Evolutionary conservation across 2,113 vertebrate genomes (phyloP).

Genomic region (Collichthys lucidus): DNA sequence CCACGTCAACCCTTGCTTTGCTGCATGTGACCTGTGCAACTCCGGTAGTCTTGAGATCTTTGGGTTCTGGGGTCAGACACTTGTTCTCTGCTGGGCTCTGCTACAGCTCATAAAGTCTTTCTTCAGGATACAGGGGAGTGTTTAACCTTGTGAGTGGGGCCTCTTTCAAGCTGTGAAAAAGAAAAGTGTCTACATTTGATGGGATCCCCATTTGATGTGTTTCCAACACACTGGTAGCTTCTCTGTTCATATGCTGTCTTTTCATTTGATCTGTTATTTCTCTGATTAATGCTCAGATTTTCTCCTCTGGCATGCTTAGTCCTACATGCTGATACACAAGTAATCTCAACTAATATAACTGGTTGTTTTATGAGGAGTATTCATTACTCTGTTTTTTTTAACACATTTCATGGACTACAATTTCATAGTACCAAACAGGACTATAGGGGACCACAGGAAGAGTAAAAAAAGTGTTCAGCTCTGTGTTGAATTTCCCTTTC

Average conservation of each 20-base stretch:
- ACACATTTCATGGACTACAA: neutral
- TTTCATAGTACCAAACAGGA: neutral
- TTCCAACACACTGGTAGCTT: slow-evolving; percentile 29
- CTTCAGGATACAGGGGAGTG: slow-evolving; percentile 31
- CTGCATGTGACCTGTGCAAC: slow-evolving; percentile 31
- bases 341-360: neutral
- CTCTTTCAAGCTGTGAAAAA: slow-evolving; percentile 46
- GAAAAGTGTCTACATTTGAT: slow-evolving; percentile 35
- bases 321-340: neutral
- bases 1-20: slow-evolving; percentile 8
- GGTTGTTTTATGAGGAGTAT: neutral
- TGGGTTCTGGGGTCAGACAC: slow-evolving; percentile 31
- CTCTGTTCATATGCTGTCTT: slow-evolving; percentile 20
- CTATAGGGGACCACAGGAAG: slow-evolving; percentile 14
- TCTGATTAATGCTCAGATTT: neutral
- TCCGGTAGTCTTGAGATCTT: slow-evolving; percentile 4
- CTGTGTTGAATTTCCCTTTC: slow-evolving; percentile 51
- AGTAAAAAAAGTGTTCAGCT: slow-evolving; percentile 21
- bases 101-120: slow-evolving; percentile 63
- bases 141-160: slow-evolving; percentile 49
- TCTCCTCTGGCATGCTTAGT: neutral
- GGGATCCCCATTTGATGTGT: slow-evolving; percentile 44
- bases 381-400: neutral
- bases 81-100: slow-evolving; percentile 44
- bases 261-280: slow-evolving; percentile 15